A percentile compares a stretch with the other conserved stretches of the same genome.
These are phyloP conservation scores for Pseudomugil gertrudae DNA, from an alignment of 2,797 vertebrate genomes.

Conservation along the genomic window DNA sequence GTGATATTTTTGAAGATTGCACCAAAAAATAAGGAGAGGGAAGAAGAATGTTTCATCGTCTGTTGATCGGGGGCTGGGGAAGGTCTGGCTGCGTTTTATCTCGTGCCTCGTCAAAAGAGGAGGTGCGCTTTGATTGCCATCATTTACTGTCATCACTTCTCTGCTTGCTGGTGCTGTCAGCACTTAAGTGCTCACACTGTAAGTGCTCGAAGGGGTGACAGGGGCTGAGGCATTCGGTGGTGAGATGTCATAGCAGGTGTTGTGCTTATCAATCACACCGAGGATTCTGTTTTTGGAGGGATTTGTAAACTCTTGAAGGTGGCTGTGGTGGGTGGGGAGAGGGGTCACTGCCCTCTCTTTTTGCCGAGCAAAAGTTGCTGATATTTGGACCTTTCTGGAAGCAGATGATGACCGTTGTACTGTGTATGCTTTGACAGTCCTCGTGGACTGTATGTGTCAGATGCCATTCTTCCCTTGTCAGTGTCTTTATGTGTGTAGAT, in stretches of 20 bases:
- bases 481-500: conserved; percentile 8
- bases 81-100: conserved; percentile 53
- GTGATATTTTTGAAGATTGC: conserved; percentile 58
- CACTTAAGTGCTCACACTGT: conserved; percentile 57
- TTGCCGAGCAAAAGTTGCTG: conserved; percentile 22
- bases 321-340: no score
- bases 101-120: conserved; percentile 45
- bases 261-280: conserved; percentile 46
- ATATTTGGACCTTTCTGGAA: conserved; percentile 15
- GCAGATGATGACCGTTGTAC: not conserved
- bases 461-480: conserved; percentile 5
- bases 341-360: conserved; percentile 27
- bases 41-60: not conserved
- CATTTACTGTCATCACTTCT: conserved; percentile 71
- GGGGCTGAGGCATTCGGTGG: conserved; percentile 18
- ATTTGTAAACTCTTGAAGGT: conserved; percentile 5
- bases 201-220: conserved; percentile 35
- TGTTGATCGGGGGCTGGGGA: conserved; percentile 49
- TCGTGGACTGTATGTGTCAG: not conserved
- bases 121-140: conserved; percentile 53
- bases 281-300: conserved; percentile 47
- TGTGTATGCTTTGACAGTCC: not conserved
- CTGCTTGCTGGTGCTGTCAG: conserved; percentile 31
- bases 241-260: conserved; percentile 54
- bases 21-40: conserved; percentile 28